Evolutionary conservation across 2,888 invertebrate genomes (phyloP).

Genomic region (Mesodorylaimus sp.): DNA sequence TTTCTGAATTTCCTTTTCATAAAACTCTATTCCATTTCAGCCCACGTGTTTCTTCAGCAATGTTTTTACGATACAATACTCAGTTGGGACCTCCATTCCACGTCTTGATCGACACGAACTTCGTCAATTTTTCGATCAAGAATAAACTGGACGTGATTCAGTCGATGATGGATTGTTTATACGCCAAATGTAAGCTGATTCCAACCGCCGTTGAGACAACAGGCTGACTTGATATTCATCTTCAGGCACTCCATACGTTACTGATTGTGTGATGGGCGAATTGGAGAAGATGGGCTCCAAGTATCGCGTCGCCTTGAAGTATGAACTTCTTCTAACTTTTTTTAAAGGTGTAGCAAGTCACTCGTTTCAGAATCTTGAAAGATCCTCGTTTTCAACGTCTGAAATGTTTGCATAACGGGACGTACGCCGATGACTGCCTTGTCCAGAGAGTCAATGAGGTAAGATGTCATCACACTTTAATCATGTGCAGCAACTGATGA

Average conservation of each 20-base stretch:
- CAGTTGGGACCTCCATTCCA: constrained; percentile 96
- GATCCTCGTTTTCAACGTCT: constrained; percentile 82
- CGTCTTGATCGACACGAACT: constrained; percentile 87
- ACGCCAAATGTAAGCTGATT: constrained; percentile 56
- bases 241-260: constrained; percentile 78
- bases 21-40: constrained; percentile 2
- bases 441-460: constrained; percentile 77
- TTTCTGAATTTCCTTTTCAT: neutral
- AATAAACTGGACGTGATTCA: constrained; percentile 88
- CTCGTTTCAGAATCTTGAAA: constrained; percentile 51
- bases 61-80: constrained; percentile 93
- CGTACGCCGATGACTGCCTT: constrained; percentile 95
- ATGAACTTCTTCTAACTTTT: constrained; percentile 10
- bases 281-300: constrained; percentile 87
- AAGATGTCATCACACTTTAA: constrained; percentile 12
- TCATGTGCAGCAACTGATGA: constrained; percentile 16
- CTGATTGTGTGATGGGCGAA: constrained; percentile 92
- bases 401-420: constrained; percentile 83
- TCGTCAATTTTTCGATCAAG: constrained; percentile 92
- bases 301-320: constrained; percentile 73
- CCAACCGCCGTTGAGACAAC: neutral
- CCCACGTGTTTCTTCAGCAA: constrained; percentile 46
- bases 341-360: neutral
- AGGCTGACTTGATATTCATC: constrained; percentile 6
- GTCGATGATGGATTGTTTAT: constrained; percentile 96